Evolutionary conservation across 2,888 invertebrate species (phyloP).

Genomic region (Lasioglossum oenotherae): DNA sequence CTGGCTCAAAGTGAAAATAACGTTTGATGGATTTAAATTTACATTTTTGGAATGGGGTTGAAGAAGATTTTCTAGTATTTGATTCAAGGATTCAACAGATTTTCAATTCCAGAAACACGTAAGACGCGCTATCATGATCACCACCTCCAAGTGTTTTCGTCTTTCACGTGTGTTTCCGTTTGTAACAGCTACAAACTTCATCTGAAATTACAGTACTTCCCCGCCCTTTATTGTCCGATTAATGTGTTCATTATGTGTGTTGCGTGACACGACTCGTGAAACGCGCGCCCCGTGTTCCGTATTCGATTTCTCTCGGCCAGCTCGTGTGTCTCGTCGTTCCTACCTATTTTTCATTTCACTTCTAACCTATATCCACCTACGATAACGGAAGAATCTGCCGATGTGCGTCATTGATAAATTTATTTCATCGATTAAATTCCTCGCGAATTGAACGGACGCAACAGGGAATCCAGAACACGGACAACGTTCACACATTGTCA

Average conservation of each 20-base stretch:
- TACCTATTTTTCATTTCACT: conserved; percentile 5
- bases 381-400: neutral
- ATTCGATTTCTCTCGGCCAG: conserved; percentile 27
- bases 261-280: conserved; percentile 31
- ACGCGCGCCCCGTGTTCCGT: neutral
- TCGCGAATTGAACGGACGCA: neutral
- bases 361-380: neutral
- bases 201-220: conserved; percentile 7
- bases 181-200: conserved; percentile 13
- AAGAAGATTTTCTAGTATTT: neutral
- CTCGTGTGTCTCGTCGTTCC: neutral
- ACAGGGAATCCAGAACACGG: neutral
- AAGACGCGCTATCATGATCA: neutral
- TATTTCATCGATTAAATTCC: neutral
- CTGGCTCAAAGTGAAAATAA: neutral
- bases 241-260: conserved; percentile 42
- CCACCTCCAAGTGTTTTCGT: neutral
- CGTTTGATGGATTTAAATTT: neutral
- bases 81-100: neutral
- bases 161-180: neutral
- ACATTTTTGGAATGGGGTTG: neutral
- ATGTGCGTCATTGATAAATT: neutral
- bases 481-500: neutral
- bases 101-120: neutral
- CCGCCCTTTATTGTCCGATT: conserved; percentile 35